phyloP scores from a whole-genome alignment of 2,797 vertebrate species.

The Betta splendens region DNA sequence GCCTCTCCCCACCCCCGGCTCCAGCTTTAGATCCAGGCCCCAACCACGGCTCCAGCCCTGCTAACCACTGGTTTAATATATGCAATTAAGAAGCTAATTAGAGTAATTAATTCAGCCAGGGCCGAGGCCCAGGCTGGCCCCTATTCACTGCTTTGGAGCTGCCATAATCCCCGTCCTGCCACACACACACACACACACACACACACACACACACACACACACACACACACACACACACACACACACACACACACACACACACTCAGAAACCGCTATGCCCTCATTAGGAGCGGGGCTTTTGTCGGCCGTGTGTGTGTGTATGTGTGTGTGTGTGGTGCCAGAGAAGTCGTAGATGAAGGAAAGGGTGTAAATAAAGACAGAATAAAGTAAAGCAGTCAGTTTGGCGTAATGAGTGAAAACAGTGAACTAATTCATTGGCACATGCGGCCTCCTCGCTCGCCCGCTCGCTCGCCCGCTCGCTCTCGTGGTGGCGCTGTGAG shows the following conservation, averaged over 20 bases:
- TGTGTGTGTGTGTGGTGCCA: conserved; percentile 65
- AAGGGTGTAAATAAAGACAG: conserved; percentile 72
- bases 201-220: conserved; percentile 39
- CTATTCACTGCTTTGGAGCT: conserved; percentile 81
- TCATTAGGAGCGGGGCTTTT: conserved; percentile 76
- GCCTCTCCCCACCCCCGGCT: conserved; percentile 35
- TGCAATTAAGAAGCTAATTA: conserved; percentile 86
- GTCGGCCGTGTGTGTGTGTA: conserved; percentile 58
- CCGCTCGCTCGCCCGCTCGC: conserved; percentile 70
- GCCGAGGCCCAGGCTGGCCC: conserved; percentile 74
- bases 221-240: conserved; percentile 15
- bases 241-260: conserved; percentile 62
- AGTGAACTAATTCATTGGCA: conserved; percentile 75
- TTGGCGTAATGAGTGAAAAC: conserved; percentile 74
- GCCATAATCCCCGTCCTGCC: conserved; percentile 77
- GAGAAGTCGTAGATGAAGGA: conserved; percentile 73
- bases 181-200: conserved; percentile 63
- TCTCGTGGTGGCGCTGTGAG: no score
- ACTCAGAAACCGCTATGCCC: conserved; percentile 62
- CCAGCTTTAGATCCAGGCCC: conserved; percentile 56
- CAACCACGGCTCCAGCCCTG: conserved; percentile 58
- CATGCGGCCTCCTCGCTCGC: conserved; percentile 45
- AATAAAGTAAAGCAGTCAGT: conserved; percentile 69
- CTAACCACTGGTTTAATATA: conserved; percentile 82
- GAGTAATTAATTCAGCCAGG: conserved; percentile 85